Base-by-base conservation (phyloP, 2,113 vertebrate species). In the Ailurus styani region DNA sequence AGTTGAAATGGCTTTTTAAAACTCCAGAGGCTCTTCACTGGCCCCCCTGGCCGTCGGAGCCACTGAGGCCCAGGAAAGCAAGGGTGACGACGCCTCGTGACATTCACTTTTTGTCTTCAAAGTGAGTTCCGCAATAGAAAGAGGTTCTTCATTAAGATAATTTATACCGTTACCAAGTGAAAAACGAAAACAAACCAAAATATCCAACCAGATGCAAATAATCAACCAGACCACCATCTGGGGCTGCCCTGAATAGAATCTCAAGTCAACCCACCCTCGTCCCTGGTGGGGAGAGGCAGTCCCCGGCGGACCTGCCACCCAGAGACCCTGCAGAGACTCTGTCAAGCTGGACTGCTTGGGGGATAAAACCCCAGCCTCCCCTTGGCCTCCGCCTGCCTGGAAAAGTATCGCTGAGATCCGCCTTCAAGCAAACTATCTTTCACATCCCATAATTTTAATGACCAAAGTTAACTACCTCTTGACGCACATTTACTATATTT, bases 11-110 rank as follows among this genome's bases (percentile, higher is more conserved):
- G 45, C 21, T 21, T 29, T 25, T 68, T 31, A 25, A 52, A 62
- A 27, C 11, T 11, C 1, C 3, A 75, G 45, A 6, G 18, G n/a
- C 23, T 12, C 62, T 83, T 7, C 37, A 5, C 42, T 45, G 42
- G 3, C 0, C 23, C 20, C 4, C 0, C 14, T 1, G 6, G 60
- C 60, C 6, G 0, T 4, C 34, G 37, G 21, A 18, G 40, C 29
- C 31, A 15, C 8, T 5, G 0, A 4, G 6, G 37, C n/a, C 42
- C 20, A 10, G 42, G 29, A 54, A 52, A 66, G 25, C 20, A 12
- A 14, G 11, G 10, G 9, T 34, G 34, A 29, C 2, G n/a, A 72
- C 31, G 29, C 31, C 20, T 72, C 1, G 1, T 21, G 72, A 79
- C 47, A 12, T 37, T 47, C 14, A 29, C 42, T 45, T 40, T 79